Evolutionary conservation across 2,797 vertebrate species (phyloP).

Genomic region (Setipinna tenuifilis): DNA sequence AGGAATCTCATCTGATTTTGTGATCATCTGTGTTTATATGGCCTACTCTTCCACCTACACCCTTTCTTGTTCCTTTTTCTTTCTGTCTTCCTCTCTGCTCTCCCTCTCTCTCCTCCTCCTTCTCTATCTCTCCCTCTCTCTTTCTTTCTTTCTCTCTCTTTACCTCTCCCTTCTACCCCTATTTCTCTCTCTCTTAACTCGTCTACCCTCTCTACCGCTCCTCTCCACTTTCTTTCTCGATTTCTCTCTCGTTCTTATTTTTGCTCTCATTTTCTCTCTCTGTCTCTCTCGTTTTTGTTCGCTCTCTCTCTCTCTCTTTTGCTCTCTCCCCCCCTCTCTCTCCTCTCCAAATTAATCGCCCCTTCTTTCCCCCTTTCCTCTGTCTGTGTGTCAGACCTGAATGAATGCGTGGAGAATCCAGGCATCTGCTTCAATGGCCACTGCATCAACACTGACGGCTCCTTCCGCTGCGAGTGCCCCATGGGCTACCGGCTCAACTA

Average conservation of each 20-base stretch:
- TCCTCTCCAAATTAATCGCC: background rate
- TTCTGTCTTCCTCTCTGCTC: background rate
- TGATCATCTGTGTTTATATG: background rate
- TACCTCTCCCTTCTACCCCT: background rate
- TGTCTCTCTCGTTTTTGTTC: background rate
- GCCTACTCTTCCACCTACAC: background rate
- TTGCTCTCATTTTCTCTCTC: background rate
- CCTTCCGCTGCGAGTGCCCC: conserved; percentile 62
- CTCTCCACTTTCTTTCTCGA: background rate
- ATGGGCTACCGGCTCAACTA: conserved; percentile 57
- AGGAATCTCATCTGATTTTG: conserved; percentile 18
- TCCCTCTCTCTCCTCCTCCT: background rate
- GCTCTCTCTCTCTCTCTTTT: background rate
- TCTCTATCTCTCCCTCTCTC: background rate
- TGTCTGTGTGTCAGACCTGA: conserved; percentile 52
- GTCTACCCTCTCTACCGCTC: background rate
- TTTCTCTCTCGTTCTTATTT: background rate
- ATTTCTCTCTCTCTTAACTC: background rate
- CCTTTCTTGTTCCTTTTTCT: background rate
- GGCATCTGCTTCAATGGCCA: conserved; percentile 59
- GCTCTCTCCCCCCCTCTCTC: background rate
- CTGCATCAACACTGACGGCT: conserved; percentile 64
- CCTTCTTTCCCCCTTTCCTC: background rate
- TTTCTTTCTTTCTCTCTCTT: background rate
- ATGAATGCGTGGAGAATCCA: conserved; percentile 62